Base-by-base conservation (phyloP, 2,797 vertebrate species). In the Syngnathus rostellatus region DNA sequence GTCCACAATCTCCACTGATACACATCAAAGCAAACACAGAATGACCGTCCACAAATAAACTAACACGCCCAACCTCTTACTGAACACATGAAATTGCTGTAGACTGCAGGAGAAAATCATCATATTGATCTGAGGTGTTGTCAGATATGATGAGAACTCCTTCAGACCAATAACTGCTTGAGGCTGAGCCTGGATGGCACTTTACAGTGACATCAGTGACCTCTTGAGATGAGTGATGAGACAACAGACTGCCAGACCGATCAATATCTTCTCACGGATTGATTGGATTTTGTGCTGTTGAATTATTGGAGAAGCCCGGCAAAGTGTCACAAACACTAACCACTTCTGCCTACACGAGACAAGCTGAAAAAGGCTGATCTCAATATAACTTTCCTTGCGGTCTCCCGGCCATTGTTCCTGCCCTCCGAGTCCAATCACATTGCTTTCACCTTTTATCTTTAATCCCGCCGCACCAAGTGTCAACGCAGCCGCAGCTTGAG, bases 201-300 rank as follows among this genome's bases (percentile, higher is more conserved):
- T 78, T 80, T 82, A 70, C 75, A 65, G 84, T 83, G 69, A 69
- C 82, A 84, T 81, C 66, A 82, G 65, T 76, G 75, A 77, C 79
- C 81, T 77, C 71, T 75, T 69, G 48, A 74, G 17, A 38, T 58
- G 69, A 63, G 71, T 70, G 72, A 81, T 73, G 68, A 76, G 74
- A 77, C 74, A 63, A 59, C 68, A 68, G 57, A 68, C 67, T 59
- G 31, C 69, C 53, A 11, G 58, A 58, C 17, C 67, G 81, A 85
- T 88, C 85, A 76, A 85, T 86, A 80, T 41, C 41, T 61, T 21
- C 21, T 63, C 51, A 19, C 41, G 23, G 72, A 77, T 78, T 72
- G 68, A 72, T 37, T 64, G 53, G 58, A 73, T 68, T 71, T 63
- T 72, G 67, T 21, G 50, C 50, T 73, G 70, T 39, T 16, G n/a